Evolutionary conservation across 2,888 invertebrate species (phyloP), one percentile per base, ranked within the genome.

Genomic region (Cosmia pyralina): DNA sequence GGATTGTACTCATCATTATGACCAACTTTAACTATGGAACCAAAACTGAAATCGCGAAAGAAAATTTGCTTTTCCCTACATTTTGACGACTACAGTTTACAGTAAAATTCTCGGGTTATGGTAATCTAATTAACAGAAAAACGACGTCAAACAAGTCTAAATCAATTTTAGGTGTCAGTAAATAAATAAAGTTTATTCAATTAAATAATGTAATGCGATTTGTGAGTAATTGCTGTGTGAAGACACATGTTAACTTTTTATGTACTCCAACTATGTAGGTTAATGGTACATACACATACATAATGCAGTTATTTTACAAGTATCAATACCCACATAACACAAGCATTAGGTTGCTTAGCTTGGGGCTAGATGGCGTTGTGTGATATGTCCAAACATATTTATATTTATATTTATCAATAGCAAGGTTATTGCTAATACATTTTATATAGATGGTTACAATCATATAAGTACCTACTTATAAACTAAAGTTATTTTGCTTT

Each of bases 251-350:
- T 53, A 46, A 63, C 53, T 53, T 64, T 38, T 57, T 73, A 69
- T 44, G 48, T 55, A 38, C 19, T 69, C 6, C 3, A 69, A 58
- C 38, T 58, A 76, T 81, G 76, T 66, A 79, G 67, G 82, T 73
- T 76, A 79, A 76, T 72, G 19, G 52, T 28, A 63, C 57, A 46
- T 19, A 63, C 28, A 66, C 15, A 53, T 60, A 62, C 7, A 34
- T 46, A 58, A 38, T 53, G 34, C 8, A 57, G 63, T 52, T 72
- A 22, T 60, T 44, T 65, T 57, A 74, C 53, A 76, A 72, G 69
- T 67, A 67, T 67, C 83, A 79, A 72, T n/a, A n/a, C n/a, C n/a
- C n/a, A n/a, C n/a, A n/a, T n/a, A n/a, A n/a, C n/a, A n/a, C n/a
- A n/a, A n/a, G n/a, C n/a, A n/a, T n/a, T n/a, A n/a, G n/a, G n/a